Evolutionary conservation across 2,113 vertebrate species (phyloP).

Genomic region (Hippopotamus amphibius): DNA sequence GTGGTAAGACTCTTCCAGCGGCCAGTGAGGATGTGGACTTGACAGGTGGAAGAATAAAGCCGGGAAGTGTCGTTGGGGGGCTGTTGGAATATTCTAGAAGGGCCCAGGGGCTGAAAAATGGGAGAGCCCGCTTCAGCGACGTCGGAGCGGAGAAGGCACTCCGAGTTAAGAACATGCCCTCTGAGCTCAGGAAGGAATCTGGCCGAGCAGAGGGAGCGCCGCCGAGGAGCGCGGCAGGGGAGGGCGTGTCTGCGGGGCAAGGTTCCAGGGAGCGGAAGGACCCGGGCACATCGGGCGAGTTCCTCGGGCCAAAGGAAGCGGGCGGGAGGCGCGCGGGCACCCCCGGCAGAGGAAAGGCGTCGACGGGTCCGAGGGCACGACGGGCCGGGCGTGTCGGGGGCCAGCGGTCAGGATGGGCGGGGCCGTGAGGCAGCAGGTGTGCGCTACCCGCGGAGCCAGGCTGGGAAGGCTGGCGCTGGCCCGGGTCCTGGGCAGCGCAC

Average conservation of each 20-base stretch:
- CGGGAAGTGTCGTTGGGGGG: background rate
- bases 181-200: background rate
- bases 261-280: background rate
- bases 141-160: background rate
- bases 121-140: background rate
- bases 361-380: background rate
- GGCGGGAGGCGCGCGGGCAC: background rate
- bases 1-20: background rate
- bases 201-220: background rate
- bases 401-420: background rate
- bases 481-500: background rate
- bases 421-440: conserved; percentile 72
- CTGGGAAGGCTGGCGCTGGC: background rate
- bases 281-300: background rate
- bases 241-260: conserved; percentile 22
- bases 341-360: background rate
- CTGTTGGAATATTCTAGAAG: background rate
- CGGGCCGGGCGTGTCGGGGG: background rate
- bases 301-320: background rate
- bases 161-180: conserved; percentile 6
- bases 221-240: background rate
- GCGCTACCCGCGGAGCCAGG: background rate
- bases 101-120: background rate
- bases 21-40: background rate
- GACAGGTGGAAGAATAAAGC: background rate